These are phyloP conservation scores for Idaea dimidiata DNA, from an alignment of 2,888 invertebrate genomes.

Conservation along the genomic window DNA sequence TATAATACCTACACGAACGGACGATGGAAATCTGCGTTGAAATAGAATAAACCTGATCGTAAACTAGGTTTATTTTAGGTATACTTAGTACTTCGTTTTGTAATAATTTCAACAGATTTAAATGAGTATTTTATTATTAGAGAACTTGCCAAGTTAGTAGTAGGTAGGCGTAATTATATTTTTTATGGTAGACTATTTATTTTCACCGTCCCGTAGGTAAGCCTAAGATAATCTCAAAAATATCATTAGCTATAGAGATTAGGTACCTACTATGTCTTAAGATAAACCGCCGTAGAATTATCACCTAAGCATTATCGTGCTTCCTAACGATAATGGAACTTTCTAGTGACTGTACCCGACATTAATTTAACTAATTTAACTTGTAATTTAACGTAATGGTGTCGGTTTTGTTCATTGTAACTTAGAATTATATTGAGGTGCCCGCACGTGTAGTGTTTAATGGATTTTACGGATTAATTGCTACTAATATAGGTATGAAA, in stretches of 20 bases:
- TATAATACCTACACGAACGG: too few relatives aligned
- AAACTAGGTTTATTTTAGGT: too few relatives aligned
- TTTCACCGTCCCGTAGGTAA: neutral
- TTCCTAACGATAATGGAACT: constrained; percentile 78
- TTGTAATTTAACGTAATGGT: constrained; percentile 74
- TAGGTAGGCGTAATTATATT: too few relatives aligned
- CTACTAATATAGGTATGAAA: neutral
- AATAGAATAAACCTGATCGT: too few relatives aligned
- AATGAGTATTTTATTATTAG: too few relatives aligned
- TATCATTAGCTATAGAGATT: neutral
- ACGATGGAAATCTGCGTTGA: too few relatives aligned
- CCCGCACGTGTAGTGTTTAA: constrained; percentile 64
- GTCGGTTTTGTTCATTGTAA: constrained; percentile 78
- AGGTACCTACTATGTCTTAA: neutral
- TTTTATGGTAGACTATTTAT: too few relatives aligned
- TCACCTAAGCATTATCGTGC: constrained; percentile 64
- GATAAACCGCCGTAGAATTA: constrained; percentile 38
- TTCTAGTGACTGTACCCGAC: constrained; percentile 75
- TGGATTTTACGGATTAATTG: constrained; percentile 46
- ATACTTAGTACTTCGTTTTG: too few relatives aligned
- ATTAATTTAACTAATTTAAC: constrained; percentile 67
- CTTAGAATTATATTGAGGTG: constrained; percentile 74
- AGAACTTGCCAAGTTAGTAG: too few relatives aligned
- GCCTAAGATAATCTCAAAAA: neutral
- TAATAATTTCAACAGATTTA: too few relatives aligned